Conservation (phyloP, 2,113 vertebrate genomes). For the Nymphicus hollandicus region DNA sequence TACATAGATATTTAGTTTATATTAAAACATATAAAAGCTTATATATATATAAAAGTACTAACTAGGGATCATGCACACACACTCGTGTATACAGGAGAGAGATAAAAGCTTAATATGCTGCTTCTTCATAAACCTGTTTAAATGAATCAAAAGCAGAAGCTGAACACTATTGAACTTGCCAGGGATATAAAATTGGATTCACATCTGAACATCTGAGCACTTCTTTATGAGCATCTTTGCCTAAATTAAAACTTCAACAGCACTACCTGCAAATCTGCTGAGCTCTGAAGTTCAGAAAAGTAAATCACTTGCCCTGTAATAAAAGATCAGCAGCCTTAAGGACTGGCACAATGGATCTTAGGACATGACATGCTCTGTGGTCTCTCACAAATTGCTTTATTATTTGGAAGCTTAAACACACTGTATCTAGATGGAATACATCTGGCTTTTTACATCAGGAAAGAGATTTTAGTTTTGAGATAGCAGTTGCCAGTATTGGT, state of each 20-base stretch:
- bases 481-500: neutral
- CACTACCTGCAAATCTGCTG: neutral
- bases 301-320: neutral
- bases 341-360: neutral
- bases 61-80: neutral
- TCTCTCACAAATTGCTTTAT: neutral
- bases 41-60: neutral
- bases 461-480: neutral
- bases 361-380: neutral
- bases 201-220: neutral
- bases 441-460: neutral
- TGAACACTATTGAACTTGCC: neutral
- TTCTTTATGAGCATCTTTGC: neutral
- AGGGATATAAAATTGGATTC: slow-evolving; percentile 4
- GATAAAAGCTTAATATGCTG: neutral
- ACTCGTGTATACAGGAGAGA: neutral
- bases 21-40: neutral
- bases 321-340: neutral
- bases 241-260: slow-evolving; percentile 27
- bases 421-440: neutral
- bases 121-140: neutral
- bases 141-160: neutral
- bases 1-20: neutral
- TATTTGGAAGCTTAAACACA: neutral
- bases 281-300: neutral